phyloP scores from a whole-genome alignment of 2,888 invertebrate species.

The Ophion costatus region DNA sequence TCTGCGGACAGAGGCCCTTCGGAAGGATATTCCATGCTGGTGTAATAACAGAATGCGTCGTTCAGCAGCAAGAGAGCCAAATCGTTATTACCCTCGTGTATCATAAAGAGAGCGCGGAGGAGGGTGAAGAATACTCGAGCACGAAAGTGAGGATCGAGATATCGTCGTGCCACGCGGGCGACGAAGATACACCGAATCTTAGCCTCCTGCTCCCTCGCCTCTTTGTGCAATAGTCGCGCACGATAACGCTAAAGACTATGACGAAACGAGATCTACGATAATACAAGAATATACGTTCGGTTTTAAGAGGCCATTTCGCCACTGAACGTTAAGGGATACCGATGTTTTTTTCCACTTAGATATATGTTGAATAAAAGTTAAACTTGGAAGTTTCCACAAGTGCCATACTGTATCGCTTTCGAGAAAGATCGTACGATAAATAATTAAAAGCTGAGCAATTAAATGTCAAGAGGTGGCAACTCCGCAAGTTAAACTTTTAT shows the following conservation, averaged over 20 bases:
- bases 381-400: no score
- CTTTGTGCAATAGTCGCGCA: neutral
- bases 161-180: neutral
- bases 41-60: neutral
- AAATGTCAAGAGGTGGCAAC: no score
- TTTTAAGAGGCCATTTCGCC: no score
- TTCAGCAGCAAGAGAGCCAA: neutral
- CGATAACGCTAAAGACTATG: neutral
- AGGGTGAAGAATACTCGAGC: neutral
- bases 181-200: neutral
- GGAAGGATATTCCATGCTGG: neutral
- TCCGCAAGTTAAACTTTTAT: no score
- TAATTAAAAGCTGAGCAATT: no score
- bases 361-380: no score
- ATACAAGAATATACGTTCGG: no score
- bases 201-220: neutral
- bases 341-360: no score
- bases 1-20: neutral
- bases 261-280: neutral
- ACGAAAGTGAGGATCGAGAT: conserved; percentile 7
- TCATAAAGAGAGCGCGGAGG: neutral
- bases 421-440: no score
- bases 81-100: conserved; percentile 3
- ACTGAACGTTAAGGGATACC: no score
- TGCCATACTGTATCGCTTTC: no score